Evolutionary conservation across 37 sponge, comb jelly and placozoan species (phyloP), one percentile per base, ranked within the genome.

Genomic region (Chondrilla cf. caribensis): DNA sequence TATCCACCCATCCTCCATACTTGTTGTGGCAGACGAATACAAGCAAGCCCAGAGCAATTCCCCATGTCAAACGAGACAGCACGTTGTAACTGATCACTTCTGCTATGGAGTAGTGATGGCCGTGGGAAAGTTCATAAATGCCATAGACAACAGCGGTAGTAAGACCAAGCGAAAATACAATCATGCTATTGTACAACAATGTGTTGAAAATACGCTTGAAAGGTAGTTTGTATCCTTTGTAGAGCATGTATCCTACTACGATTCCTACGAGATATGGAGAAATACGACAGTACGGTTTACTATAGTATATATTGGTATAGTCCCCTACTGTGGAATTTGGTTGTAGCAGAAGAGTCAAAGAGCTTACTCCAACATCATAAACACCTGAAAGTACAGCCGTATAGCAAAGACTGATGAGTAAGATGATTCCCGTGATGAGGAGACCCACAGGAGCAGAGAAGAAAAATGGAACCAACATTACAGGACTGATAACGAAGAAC

Each of bases 251-350:
- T 7, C 95, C 97, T 21, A 94, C 78, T 8, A 84, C 31, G 22
- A 97, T 51, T 0, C 97, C 97, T 39, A 91, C 90, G 1, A 97
- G 38, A 59, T 97, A 97, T 8, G 92, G 89, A 18, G 79, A 28
- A 28, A 87, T 83, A 7, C 92, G 86, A 42, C 84, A 82, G 72
- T 90, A 97, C 0, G 90, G 91, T 43, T 91, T 97, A 25, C 25
- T 41, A 57, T 94, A 88, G 25, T 77, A 90, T 1, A 90, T 32
- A 31, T 32, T 2, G 71, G 81, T 80, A 11, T 28, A 82, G 25
- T 29, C 31, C 2, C 40, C 58, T 47, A 8, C 40, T 26, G 31
- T 35, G 7, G 7, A 0, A 73, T 58, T 29, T 22, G 58, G 18
- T 9, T 77, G 8, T 0, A 25, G 29, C 11, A 76, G 37, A 0